Evolutionary conservation across 2,888 invertebrate genomes (phyloP), one percentile per base, ranked within the genome.

Genomic region (Eristalis arbustorum): DNA sequence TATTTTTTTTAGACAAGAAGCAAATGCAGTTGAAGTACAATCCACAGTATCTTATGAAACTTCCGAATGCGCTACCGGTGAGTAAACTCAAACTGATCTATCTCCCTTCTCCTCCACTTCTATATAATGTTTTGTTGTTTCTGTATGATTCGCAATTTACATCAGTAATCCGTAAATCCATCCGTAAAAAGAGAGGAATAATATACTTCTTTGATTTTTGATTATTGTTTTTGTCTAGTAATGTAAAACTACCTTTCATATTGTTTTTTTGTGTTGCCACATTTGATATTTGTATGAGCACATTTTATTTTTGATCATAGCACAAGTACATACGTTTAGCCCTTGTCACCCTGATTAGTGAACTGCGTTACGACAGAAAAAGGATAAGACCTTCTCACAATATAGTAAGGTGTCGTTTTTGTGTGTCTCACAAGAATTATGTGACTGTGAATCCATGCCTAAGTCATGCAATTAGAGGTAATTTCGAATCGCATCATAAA

Each of bases 31-130:
- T 88, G 92, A 92, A 89, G 92, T 92, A 89, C 92, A 92, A 91
- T 92, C 92, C 56, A 92, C 92, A 25, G 91, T 92, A 83, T 92
- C 92, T 61, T 92, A 92, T 88, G 92, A 92, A 89, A 92, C 91
- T 72, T 92, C 92, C 22, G 92, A 92, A 88, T 92, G 92, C 88
- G 92, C 92, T 84, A 92, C 92, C 73, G 92, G 92, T 92, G 89
- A 91, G 92, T 90, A 62, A 5, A 18, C 49, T 49, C 18, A 8
- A 49, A 2, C 11, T 14, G 13, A 3, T 77, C n/a, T 25, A 6
- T 37, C 28, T 57, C 57, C 11, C 42, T 8, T 5, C 23, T 18
- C 23, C 37, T 13, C 25, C 25, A 25, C 14, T 59, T 59, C 25
- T 59, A 25, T 37, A 71, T 68, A 56, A 8, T 42, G 64, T 76